phyloP scores from a whole-genome alignment of 2,113 vertebrate species.

The Serinus canaria region DNA sequence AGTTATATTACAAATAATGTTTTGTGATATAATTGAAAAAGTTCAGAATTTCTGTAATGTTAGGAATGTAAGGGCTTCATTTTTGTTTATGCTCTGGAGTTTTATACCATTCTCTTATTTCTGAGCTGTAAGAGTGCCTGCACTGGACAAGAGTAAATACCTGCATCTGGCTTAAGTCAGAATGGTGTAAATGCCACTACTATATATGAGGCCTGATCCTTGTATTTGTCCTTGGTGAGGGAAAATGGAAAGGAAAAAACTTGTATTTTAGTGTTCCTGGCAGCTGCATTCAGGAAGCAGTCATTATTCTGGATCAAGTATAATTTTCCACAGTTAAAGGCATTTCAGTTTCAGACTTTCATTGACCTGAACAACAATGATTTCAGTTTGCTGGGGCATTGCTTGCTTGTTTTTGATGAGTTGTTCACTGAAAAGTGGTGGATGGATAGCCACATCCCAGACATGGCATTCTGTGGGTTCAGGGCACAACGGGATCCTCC shows the following conservation, averaged over 20 bases:
- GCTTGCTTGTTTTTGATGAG: not conserved
- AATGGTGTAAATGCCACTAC: not conserved
- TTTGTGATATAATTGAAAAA: not conserved
- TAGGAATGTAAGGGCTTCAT: not conserved
- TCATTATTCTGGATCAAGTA: not conserved
- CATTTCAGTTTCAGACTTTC: not conserved
- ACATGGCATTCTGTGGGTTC: fast-evolving
- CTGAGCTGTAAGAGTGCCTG: not conserved
- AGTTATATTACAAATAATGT: not conserved
- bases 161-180: not conserved
- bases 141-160: not conserved
- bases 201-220: not conserved
- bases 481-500: not conserved
- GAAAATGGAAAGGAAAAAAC: not conserved
- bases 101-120: not conserved
- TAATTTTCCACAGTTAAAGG: not conserved
- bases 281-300: not conserved
- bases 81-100: not conserved
- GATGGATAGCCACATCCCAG: not conserved
- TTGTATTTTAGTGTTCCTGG: not conserved
- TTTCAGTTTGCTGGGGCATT: not conserved
- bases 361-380: not conserved
- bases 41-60: not conserved
- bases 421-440: not conserved
- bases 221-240: not conserved